Conservation (phyloP, 2,113 vertebrate genomes). For the Rattus norvegicus region GRCr8 NC_086038.1:8978501-8979000, state of each 20-base stretch:
- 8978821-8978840: neutral
- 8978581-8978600: neutral
- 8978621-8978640: neutral
- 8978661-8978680: neutral
- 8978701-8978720: conserved; percentile 13
- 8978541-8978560: neutral
- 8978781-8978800: neutral
- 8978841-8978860: neutral
- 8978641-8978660: neutral
- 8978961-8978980: neutral
- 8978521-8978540: neutral
- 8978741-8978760: neutral
- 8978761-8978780: neutral
- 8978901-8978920: neutral
- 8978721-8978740: neutral
- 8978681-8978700: neutral
- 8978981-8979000: neutral
- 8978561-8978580: neutral
- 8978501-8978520: neutral
- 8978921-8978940: neutral
- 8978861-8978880: neutral
- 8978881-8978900: neutral
- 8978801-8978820: neutral
- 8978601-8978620: neutral
- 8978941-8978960: neutral